phyloP scores from a whole-genome alignment of 2,113 vertebrate species.

The Epinephelus moara region DNA sequence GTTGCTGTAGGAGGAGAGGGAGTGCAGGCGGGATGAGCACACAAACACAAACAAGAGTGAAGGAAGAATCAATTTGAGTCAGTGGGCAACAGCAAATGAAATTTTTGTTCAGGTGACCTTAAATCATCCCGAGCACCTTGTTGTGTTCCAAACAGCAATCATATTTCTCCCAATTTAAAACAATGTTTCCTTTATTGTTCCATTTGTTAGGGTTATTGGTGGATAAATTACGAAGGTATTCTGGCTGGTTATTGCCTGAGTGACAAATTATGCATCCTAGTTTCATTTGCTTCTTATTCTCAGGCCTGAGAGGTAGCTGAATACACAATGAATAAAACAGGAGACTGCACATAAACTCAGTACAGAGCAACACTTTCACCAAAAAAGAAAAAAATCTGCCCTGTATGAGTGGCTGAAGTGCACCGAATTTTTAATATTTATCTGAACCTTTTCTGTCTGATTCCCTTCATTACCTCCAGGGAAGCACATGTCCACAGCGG shows the following conservation, averaged over 20 bases:
- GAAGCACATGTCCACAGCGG: conserved; percentile 88
- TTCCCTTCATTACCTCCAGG: conserved; percentile 79
- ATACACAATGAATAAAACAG: conserved; percentile 25
- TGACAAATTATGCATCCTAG: background rate
- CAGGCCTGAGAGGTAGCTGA: background rate
- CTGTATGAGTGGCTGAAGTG: background rate
- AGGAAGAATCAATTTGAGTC: background rate
- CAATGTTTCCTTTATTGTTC: conserved; percentile 14
- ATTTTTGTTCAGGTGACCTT: conserved; percentile 1
- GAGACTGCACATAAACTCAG: conserved; percentile 12
- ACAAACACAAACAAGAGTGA: background rate
- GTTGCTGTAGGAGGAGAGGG: background rate
- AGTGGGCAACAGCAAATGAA: background rate
- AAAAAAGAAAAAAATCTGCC: background rate
- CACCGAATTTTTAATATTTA: background rate
- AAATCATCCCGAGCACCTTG: background rate
- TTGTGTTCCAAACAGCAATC: background rate
- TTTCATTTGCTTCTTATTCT: conserved; percentile 10
- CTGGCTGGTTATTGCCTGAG: conserved; percentile 1
- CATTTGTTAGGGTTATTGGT: conserved; percentile 15
- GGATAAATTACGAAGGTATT: conserved; percentile 4
- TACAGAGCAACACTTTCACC: background rate
- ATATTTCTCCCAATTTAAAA: background rate
- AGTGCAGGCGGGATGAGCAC: background rate
- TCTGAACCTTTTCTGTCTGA: conserved; percentile 1